A percentile compares a stretch with the other conserved stretches of the same genome.
Evolutionary conservation across 2,888 invertebrate species (phyloP).

Genomic region (Pegoplata infirma): DNA sequence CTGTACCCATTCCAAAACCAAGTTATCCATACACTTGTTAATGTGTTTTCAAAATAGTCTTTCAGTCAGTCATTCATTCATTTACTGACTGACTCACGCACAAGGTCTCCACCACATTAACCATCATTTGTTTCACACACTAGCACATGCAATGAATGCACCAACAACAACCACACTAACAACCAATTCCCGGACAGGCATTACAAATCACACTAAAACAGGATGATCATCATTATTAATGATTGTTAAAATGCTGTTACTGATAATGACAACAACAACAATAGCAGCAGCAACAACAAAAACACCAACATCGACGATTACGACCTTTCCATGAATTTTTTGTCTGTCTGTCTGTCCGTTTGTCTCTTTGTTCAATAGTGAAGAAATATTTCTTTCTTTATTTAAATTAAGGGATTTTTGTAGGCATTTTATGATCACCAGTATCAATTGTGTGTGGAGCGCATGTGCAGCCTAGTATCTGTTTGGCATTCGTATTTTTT

Average conservation of each 20-base stretch:
- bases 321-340: conserved; percentile 23
- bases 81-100: too few species aligned
- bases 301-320: too few species aligned
- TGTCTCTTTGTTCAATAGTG: background rate
- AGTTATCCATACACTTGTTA: conserved; percentile 41
- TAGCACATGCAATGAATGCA: too few species aligned
- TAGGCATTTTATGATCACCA: background rate
- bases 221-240: conserved; percentile 30
- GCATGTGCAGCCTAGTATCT: background rate
- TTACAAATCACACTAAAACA: conserved; percentile 30
- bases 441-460: background rate
- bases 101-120: background rate
- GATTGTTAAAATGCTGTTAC: background rate
- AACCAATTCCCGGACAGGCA: background rate
- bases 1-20: background rate
- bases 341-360: too few species aligned
- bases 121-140: background rate
- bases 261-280: conserved; percentile 7
- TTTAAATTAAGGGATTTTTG: background rate
- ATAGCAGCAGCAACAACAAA: too few species aligned
- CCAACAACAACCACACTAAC: background rate
- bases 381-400: background rate
- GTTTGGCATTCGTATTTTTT: background rate
- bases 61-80: conserved; percentile 8
- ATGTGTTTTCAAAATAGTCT: conserved; percentile 24